A percentile compares a stretch with the other conserved stretches of the same genome.
phyloP scores from a whole-genome alignment of 2,888 invertebrate genomes.

The Euphydryas editha region DNA sequence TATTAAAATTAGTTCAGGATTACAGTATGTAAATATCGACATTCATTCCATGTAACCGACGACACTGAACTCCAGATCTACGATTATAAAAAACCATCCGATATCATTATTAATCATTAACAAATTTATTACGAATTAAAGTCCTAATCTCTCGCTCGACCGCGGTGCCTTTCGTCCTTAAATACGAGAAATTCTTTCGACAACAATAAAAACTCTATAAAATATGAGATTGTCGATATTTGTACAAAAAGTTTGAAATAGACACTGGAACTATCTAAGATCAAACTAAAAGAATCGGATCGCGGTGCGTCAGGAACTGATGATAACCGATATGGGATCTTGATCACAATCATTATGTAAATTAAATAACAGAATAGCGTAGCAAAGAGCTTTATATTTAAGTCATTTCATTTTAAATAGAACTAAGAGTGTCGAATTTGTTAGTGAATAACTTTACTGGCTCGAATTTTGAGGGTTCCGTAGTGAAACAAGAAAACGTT shows the following conservation, averaged over 20 bases:
- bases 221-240: slow-evolving; percentile 65
- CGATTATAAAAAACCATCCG: slow-evolving; percentile 52
- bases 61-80: slow-evolving; percentile 19
- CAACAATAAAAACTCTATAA: slow-evolving; percentile 64
- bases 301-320: neutral
- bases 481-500: neutral
- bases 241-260: slow-evolving; percentile 44
- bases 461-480: neutral
- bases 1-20: neutral
- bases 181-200: slow-evolving; percentile 54
- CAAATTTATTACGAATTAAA: slow-evolving; percentile 76
- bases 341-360: neutral
- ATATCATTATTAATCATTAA: slow-evolving; percentile 78
- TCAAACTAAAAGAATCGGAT: neutral
- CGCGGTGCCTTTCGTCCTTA: slow-evolving; percentile 55
- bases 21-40: slow-evolving; percentile 2
- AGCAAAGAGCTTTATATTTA: neutral
- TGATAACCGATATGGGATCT: neutral
- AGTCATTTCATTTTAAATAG: neutral
- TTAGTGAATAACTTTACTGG: slow-evolving; percentile 16
- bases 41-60: neutral
- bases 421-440: neutral
- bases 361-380: neutral
- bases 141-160: slow-evolving; percentile 64
- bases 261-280: slow-evolving; percentile 30